Conservation (phyloP, 2,797 vertebrate genomes). For the Sebastes minor region DNA sequence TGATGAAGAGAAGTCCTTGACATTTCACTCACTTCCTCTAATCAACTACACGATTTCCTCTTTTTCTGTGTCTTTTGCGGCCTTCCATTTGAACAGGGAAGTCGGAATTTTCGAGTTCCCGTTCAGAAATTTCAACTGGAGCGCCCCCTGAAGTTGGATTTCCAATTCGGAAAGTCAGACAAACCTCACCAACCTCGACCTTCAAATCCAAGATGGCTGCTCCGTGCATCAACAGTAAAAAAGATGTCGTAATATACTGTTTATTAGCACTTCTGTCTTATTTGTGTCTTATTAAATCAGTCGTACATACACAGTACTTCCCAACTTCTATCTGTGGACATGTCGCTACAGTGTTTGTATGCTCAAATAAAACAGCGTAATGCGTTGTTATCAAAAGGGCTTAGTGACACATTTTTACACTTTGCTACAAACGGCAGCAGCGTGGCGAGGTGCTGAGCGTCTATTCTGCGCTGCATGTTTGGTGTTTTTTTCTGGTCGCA, state of each 20-base stretch:
- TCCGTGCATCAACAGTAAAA: not conserved
- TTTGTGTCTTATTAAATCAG: not conserved
- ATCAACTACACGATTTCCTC: constrained; percentile 55
- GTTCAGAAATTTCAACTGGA: not conserved
- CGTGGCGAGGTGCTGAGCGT: too few relatives aligned
- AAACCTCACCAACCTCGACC: not conserved
- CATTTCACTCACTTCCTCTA: constrained; percentile 68
- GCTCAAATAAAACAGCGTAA: not conserved
- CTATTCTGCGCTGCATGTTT: too few relatives aligned
- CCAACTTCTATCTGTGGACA: not conserved
- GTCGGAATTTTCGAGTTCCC: not conserved
- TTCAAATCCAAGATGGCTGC: not conserved
- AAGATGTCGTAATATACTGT: not conserved
- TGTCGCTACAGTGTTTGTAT: not conserved
- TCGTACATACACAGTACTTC: not conserved
- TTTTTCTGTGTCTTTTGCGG: constrained; percentile 13
- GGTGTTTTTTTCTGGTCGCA: too few relatives aligned
- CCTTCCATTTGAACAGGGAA: not conserved
- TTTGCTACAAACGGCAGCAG: too few relatives aligned
- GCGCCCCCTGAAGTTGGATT: not conserved
- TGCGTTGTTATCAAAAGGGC: not conserved
- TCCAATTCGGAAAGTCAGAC: not conserved
- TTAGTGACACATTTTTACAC: too few relatives aligned
- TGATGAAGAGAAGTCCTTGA: constrained; percentile 73
- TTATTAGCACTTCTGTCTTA: not conserved